phyloP scores from a whole-genome alignment of 2,113 vertebrate species.

The Dicrurus megarhynchus region DNA sequence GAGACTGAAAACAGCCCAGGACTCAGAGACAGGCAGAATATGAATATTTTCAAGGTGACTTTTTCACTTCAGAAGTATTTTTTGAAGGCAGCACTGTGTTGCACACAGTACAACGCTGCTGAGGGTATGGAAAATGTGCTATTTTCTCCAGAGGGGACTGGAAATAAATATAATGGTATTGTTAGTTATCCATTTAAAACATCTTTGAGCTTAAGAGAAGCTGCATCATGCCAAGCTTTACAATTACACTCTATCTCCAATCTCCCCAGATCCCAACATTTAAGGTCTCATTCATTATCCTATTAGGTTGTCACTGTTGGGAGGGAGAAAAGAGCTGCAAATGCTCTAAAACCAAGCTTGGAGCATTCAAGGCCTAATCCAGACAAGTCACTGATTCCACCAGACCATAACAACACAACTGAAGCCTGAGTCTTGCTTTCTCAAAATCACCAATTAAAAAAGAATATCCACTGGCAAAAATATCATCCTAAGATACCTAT shows the following conservation, averaged over 20 bases:
- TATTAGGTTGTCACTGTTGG: neutral
- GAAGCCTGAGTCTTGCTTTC: neutral
- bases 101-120: neutral
- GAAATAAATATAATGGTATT: conserved; percentile 1
- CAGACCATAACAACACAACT: neutral
- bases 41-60: neutral
- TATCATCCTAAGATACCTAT: neutral
- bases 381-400: neutral
- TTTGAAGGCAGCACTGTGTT: neutral
- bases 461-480: neutral
- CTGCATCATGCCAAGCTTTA: neutral
- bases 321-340: neutral
- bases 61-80: neutral
- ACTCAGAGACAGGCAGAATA: neutral
- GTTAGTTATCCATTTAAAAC: neutral
- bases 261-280: neutral
- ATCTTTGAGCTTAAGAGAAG: neutral
- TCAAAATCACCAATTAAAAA: conserved; percentile 23
- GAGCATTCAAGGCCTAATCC: neutral
- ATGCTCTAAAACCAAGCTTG: neutral
- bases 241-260: neutral
- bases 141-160: neutral
- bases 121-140: neutral
- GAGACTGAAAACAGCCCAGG: neutral
- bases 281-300: neutral